Evolutionary conservation across 2,888 invertebrate genomes (phyloP), one percentile per base, ranked within the genome.

Genomic region (Dione juno): DNA sequence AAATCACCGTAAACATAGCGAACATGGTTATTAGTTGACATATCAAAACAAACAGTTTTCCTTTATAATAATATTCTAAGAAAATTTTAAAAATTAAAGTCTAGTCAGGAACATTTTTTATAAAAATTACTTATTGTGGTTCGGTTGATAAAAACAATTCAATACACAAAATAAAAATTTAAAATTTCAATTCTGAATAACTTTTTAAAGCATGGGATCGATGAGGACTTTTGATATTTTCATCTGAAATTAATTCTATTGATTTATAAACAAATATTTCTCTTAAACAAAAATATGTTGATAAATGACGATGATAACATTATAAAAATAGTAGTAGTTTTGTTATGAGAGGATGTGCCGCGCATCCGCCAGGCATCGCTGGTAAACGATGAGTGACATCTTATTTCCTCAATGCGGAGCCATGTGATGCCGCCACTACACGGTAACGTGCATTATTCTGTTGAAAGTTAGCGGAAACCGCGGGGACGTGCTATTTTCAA

Each of bases 301-400:
- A 45, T 43, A 45, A 64, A 50, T 40, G 40, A 9, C 19, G 8
- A 64, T 52, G 21, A 50, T 52, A 64, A 48, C 7, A 48, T 64
- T 40, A 19, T 72, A 70, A 74, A 76, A 75, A 72, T 78, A 71
- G 77, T 77, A 72, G 77, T 77, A 19, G 43, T 63, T 66, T 63
- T 54, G 67, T 35, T 35, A 61, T 67, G 61, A 64, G 64, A 67
- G 68, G 63, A 68, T 52, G 52, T 28, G 72, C 80, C 80, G 80
- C 81, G 84, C 82, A 81, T 87, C 84, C 84, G 84, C 77, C 78
- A 78, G 80, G 80, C 82, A 81, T 81, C 80, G 72, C 72, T 75
- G 78, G 78, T 76, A 77, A 76, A 78, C 79, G 78, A 80, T 89
- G 89, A 89, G 83, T 88, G 90, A 87, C 90, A 84, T 83, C 85